Evolutionary conservation across 2,888 invertebrate species (phyloP).

Genomic region (Caenorhabditis zanzibari): DNA sequence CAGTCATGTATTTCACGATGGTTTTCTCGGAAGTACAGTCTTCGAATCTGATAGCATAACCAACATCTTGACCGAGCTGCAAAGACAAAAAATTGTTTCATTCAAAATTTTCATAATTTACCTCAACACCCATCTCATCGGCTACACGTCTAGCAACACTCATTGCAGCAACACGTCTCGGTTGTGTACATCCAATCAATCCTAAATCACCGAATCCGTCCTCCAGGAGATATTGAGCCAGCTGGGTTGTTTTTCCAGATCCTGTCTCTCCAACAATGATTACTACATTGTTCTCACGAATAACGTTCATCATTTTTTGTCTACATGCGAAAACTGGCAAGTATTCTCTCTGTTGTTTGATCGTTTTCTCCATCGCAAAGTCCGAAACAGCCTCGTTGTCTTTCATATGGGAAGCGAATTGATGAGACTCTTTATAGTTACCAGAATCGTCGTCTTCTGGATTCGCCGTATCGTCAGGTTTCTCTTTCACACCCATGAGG

Average conservation of each 20-base stretch:
- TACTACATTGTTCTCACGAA: conserved; percentile 87
- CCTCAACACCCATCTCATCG: conserved; percentile 94
- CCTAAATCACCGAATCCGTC: conserved; percentile 89
- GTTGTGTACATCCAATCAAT: conserved; percentile 98
- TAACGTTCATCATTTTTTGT: conserved; percentile 88
- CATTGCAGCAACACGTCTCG: conserved; percentile 97
- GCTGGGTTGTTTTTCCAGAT: conserved; percentile 95
- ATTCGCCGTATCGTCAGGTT: conserved; percentile 88
- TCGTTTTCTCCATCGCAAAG: conserved; percentile 91
- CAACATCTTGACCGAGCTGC: conserved; percentile 86
- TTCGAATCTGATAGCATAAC: conserved; percentile 99
- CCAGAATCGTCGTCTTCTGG: conserved; percentile 70
- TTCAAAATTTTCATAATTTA: neutral
- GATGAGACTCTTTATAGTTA: conserved; percentile 89
- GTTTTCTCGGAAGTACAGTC: conserved; percentile 90
- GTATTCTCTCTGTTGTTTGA: conserved; percentile 91
- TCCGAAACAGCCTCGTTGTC: conserved; percentile 87
- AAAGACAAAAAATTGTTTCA: conserved; percentile 2
- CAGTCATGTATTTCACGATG: conserved; percentile 93
- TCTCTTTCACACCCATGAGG: conserved; percentile 92
- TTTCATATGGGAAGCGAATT: conserved; percentile 95
- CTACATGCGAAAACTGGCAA: conserved; percentile 96
- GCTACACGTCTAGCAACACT: conserved; percentile 99
- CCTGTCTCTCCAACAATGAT: conserved; percentile 86
- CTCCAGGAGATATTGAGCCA: conserved; percentile 87